Base-by-base conservation (phyloP, 2,888 invertebrate species). In the Thalpophila matura region DNA sequence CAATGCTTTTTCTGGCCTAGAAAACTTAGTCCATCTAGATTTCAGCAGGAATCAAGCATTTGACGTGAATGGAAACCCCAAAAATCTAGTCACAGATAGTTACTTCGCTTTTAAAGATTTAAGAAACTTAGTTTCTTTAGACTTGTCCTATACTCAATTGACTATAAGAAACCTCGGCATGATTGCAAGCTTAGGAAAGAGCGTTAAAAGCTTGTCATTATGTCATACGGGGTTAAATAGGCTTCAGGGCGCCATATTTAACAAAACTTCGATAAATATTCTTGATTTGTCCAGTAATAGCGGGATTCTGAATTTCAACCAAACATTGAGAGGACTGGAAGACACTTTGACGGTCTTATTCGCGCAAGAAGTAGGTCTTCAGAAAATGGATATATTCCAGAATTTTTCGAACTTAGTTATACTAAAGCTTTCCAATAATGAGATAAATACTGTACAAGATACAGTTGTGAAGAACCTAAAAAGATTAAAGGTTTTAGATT, bases 201-300 rank as follows among this genome's bases (percentile, higher is more conserved):
- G 69, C 3, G 54, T 94, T 1, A 80, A 79, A 29, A 90, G 86
- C 10, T 37, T 94, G 0, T 94, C 94, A 0, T 1, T 93, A 2
- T 96, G 96, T 61, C 87, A 93, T 12, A 90, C 95, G 0, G 89
- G 89, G 0, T 71, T 96, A 7, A 83, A 86, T 0, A 80, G 82
- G 33, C 77, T 96, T 0, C 79, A 86, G 5, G 80, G 85, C 2
- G 77, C 82, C 0, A 77, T 93, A 0, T 96, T 96, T 46, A 85
- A 82, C 3, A 86, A 86, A 0, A 95, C 94, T 0, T 85, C 88
- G 0, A 56, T 96, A 0, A 90, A 87, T 56, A 82, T 86, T 24
- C 79, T 96, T 3, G 96, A 96, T 68, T 35, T 96, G n/a, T 96
- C 96, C 0, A 94, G 95, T 0, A 96, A 96, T 74, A 81, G 81